These are phyloP conservation scores for Gavialis gangeticus DNA, from an alignment of 2,113 vertebrate genomes.

Conservation along the genomic window DNA sequence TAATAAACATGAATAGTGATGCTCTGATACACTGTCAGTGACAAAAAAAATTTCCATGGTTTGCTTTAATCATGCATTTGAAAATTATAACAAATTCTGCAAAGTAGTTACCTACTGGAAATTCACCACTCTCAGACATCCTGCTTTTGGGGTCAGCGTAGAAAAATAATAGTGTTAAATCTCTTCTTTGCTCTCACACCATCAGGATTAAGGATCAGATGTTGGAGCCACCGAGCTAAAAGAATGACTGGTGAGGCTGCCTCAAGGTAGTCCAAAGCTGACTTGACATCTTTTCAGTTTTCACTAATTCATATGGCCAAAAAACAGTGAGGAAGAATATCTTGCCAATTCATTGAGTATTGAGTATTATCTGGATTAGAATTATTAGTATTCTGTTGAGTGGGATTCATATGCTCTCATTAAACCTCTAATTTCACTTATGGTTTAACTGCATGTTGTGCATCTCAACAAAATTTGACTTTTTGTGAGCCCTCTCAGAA, in stretches of 20 bases:
- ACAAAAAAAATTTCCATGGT: not conserved
- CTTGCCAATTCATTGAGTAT: not conserved
- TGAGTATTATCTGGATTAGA: not conserved
- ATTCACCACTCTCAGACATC: not conserved
- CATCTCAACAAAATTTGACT: not conserved
- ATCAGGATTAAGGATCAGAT: not conserved
- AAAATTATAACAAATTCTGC: not conserved
- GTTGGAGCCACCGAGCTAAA: not conserved
- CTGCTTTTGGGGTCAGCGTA: not conserved
- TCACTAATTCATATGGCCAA: not conserved
- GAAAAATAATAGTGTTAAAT: not conserved
- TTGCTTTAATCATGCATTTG: not conserved
- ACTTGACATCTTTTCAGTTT: not conserved
- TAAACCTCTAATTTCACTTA: not conserved
- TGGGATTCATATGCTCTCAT: not conserved
- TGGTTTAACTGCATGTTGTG: not conserved
- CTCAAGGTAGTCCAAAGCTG: not conserved
- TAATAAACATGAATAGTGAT: not conserved
- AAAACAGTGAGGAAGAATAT: not conserved
- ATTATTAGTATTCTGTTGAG: not conserved
- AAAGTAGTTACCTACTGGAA: not conserved
- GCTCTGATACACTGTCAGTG: not conserved
- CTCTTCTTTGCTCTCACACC: not conserved
- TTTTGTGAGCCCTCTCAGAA: not conserved
- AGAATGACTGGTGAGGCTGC: not conserved